These are phyloP conservation scores for Corbicula japonica DNA, from an alignment of 2,888 invertebrate species.

Conservation along the genomic window DNA sequence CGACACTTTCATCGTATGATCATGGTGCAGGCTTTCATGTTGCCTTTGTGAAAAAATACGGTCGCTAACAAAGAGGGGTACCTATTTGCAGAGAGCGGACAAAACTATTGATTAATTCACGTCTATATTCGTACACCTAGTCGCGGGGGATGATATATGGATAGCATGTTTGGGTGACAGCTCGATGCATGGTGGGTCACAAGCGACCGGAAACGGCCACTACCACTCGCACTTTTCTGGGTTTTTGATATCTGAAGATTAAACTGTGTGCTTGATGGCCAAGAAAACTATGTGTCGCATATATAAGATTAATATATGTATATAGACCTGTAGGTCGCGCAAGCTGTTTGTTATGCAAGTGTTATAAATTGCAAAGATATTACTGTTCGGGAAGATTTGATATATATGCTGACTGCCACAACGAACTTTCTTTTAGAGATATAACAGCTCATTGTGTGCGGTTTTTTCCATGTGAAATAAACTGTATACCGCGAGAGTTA, in stretches of 20 bases:
- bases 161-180: slow-evolving; percentile 1
- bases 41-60: slow-evolving; percentile 4
- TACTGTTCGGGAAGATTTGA: too few species aligned
- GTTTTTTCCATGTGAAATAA: too few species aligned
- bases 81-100: background rate
- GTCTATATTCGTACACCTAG: slow-evolving; percentile 1
- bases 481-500: too few species aligned
- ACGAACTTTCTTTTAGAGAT: too few species aligned
- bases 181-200: background rate
- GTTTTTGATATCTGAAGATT: slow-evolving; percentile 4
- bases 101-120: background rate
- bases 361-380: too few species aligned
- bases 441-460: too few species aligned
- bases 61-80: background rate
- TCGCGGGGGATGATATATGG: slow-evolving; percentile 7
- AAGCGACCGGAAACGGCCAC: background rate
- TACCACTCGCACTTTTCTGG: slow-evolving; percentile 16
- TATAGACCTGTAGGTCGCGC: too few species aligned
- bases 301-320: too few species aligned
- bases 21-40: background rate
- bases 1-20: background rate
- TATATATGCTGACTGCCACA: too few species aligned
- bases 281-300: too few species aligned
- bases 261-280: too few species aligned
- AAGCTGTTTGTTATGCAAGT: too few species aligned